Evolutionary conservation across 2,797 vertebrate species (phyloP).

Genomic region (Brachyalestes nurse): DNA sequence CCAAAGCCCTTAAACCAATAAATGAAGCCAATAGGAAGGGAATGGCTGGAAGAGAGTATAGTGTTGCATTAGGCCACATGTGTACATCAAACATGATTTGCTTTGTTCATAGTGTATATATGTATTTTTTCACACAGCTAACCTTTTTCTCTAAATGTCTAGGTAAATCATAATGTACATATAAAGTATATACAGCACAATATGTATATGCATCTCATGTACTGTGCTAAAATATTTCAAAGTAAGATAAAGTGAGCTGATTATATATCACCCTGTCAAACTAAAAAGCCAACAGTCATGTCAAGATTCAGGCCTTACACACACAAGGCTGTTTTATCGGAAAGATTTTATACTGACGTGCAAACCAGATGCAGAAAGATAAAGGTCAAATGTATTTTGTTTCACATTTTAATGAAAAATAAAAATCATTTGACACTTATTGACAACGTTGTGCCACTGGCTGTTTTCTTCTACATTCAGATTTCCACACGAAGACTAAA

Average conservation of each 20-base stretch:
- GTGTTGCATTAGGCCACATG: conserved; percentile 57
- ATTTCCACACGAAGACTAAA: conserved; percentile 41
- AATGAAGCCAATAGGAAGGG: conserved; percentile 28
- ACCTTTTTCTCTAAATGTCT: conserved; percentile 46
- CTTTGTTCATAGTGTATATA: conserved; percentile 82
- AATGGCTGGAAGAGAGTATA: conserved; percentile 15
- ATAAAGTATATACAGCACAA: conserved; percentile 17
- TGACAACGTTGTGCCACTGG: neutral
- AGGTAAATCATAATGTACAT: conserved; percentile 34
- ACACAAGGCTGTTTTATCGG: conserved; percentile 17
- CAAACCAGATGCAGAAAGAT: conserved; percentile 16
- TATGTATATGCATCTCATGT: neutral
- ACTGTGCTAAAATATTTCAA: neutral
- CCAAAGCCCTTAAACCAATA: neutral
- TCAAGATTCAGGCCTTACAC: neutral
- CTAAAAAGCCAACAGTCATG: neutral
- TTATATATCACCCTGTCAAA: neutral
- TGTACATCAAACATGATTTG: conserved; percentile 59
- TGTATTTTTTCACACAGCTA: conserved; percentile 60
- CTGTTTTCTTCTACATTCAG: neutral
- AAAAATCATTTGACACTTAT: conserved; percentile 41
- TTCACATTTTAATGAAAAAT: conserved; percentile 51
- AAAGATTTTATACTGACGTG: conserved; percentile 6
- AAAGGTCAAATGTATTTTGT: conserved; percentile 31
- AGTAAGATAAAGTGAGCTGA: conserved; percentile 18